A percentile compares a stretch with the other conserved stretches of the same genome.
Evolutionary conservation across 2,113 vertebrate genomes (phyloP).

Genomic region (Bambusicola thoracicus): DNA sequence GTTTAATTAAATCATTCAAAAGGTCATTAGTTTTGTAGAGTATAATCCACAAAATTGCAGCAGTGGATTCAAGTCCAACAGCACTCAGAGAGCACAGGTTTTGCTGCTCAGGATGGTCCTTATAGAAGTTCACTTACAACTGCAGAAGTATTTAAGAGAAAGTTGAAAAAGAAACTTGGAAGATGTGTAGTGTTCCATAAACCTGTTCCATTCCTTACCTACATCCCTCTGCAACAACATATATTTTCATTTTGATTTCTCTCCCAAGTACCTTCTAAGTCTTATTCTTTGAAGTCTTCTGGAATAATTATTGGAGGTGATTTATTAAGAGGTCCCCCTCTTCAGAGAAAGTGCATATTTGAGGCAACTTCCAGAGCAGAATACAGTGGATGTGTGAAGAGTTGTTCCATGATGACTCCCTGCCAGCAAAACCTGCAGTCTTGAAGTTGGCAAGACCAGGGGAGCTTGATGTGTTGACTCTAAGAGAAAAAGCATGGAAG

Average conservation of each 20-base stretch:
- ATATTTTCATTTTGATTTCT: not conserved
- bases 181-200: not conserved
- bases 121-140: not conserved
- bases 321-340: no score
- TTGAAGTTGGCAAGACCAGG: no score
- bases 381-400: no score
- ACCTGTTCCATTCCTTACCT: not conserved
- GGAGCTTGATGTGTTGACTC: no score
- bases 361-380: no score
- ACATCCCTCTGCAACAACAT: not conserved
- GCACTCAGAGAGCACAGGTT: not conserved
- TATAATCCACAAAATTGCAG: not conserved
- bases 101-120: rapidly evolving
- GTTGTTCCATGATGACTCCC: no score
- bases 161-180: not conserved
- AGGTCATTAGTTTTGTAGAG: not conserved
- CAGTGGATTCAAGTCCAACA: not conserved
- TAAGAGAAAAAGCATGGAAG: no score
- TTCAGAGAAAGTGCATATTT: no score
- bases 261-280: not conserved
- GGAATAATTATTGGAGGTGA: no score
- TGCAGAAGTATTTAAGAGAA: not conserved
- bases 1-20: not conserved
- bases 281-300: not conserved
- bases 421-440: no score